Evolutionary conservation across 1,140 invertebrate species (phyloP), one percentile per base, ranked within the genome.

Genomic region (Drosophila hydei): DNA sequence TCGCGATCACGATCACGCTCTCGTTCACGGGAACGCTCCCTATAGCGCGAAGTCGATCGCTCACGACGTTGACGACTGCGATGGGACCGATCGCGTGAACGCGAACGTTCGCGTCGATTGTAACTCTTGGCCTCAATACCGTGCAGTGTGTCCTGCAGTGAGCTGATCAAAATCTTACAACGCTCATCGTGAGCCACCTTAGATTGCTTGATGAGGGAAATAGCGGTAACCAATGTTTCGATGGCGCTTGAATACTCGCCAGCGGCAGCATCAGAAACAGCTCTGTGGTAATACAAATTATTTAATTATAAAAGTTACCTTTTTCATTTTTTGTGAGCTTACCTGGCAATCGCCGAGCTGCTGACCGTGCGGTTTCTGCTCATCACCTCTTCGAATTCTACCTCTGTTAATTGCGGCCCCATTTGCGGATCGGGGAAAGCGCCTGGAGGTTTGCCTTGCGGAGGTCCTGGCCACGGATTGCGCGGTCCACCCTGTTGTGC

Each of bases 361-460:
- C 98, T 99, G 1, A 99, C 98, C 9, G 98, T 99, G 71, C 98
- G 94, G 92, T 99, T 99, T 74, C 99, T 94, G 54, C 96, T 95
- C 97, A 99, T 99, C 38, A 99, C 98, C 92, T 99, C 99, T 92
- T 99, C 98, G 92, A 99, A 99, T 93, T 99, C 99, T 72, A 96
- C 95, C 92, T 99, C 98, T 69, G 95, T 96, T 19, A 99, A 93
- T 30, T 94, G 94, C 0, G 96, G 94, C 0, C 93, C 94, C 84
- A 94, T 93, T 65, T 92, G 73, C 43, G 92, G 81, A 51, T 90
- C 83, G 5, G 89, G 75, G 55, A 90, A 90, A 0, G 93, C 93
- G 62, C 94, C 93, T 25, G 94, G 93, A 64, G 95, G 94, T 63
- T 93, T 91, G 38, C 77, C 71, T 63, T 90, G 72, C 9, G 81